These are phyloP conservation scores for Gymnothorax reevesii DNA, from an alignment of 2,797 vertebrate species.

Conservation along the genomic window DNA sequence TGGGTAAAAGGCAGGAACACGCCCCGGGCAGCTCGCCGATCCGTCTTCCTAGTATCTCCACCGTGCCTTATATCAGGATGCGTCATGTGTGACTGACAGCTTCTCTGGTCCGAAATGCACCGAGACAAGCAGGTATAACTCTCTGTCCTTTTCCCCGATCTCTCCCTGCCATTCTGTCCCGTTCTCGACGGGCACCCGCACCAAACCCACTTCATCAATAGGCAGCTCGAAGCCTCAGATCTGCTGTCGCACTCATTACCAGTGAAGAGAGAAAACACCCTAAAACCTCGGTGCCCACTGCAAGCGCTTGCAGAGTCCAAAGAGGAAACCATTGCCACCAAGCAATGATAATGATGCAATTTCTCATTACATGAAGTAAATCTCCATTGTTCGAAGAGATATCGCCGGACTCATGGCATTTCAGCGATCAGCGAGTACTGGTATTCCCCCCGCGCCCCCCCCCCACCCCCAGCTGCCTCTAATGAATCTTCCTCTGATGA, in stretches of 20 bases:
- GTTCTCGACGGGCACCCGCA: not conserved
- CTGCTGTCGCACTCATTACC: not conserved
- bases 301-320: not conserved
- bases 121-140: not conserved
- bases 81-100: not conserved
- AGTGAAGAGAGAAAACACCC: not conserved
- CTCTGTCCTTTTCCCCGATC: not conserved
- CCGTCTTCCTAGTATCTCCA: too few species aligned
- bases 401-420: not conserved
- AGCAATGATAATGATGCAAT: not conserved
- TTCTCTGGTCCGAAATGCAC: not conserved
- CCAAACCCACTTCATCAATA: not conserved
- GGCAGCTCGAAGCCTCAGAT: not conserved
- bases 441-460: not conserved
- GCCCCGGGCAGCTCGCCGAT: too few species aligned
- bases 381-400: not conserved
- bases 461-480: not conserved
- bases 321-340: not conserved
- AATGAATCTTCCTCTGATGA: not conserved
- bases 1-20: too few species aligned
- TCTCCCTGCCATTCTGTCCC: not conserved
- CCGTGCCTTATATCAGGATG: not conserved
- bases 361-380: not conserved
- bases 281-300: not conserved
- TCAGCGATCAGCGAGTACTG: not conserved